Base-by-base conservation (phyloP, 2,888 invertebrate species). In the Drosophila barbarae region DNA sequence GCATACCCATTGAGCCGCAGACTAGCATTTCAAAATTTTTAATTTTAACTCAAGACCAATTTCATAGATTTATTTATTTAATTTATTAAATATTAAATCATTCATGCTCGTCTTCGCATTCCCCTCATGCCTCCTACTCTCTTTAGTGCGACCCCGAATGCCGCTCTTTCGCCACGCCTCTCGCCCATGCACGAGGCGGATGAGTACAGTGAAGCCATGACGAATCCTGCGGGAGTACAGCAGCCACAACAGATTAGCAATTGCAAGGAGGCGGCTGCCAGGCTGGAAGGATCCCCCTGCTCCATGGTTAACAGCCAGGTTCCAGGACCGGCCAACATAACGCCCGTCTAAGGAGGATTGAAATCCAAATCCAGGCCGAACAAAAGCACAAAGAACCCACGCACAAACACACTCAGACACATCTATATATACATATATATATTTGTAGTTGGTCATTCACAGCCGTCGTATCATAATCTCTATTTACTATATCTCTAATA, bases 181-280 rank as follows among this genome's bases (percentile, higher is more conserved):
- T 95, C 96, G 26, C 95, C 95, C 34, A 96, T 96, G 95, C 93
- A 93, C 69, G 96, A 96, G 89, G 95, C 95, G 71, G 96, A 96
- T 74, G 95, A 95, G 23, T 72, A 72, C 57, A 71, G 54, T 47
- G 80, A 79, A 39, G 47, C 71, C 18, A 5, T 32, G 32, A n/a
- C 50, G 8, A 12, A 71, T 36, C 42, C 67, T 0, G 13, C 28
- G 12, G 55, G 28, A 36, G 10, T 18, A n/a, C 69, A 63, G 30
- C 15, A 32, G 18, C 58, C 12, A 6, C 53, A 34, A 49, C 49
- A 49, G 36, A 52, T 57, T 38, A 65, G 47, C 75, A 66, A 72
- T 47, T 75, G 75, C 68, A 73, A 78, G 79, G 78, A 84, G 56
- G 68, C 74, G 18, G 49, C 77, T 23, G 74, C 60, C 50, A 80